A percentile compares a stretch with the other conserved stretches of the same genome.
phyloP scores from a whole-genome alignment of 2,797 vertebrate species.

The Todus mexicanus region DNA sequence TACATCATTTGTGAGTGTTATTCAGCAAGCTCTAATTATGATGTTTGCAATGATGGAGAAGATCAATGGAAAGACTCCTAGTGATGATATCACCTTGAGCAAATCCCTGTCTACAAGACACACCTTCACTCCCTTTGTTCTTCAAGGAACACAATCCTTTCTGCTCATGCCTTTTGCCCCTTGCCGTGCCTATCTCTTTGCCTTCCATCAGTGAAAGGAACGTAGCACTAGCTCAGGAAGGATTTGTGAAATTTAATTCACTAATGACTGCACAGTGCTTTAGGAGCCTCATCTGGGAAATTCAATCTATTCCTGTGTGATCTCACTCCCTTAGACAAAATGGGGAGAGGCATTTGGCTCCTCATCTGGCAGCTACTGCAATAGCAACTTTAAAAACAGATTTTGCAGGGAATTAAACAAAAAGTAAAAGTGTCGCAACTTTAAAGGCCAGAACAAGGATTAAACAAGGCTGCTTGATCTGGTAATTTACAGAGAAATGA shows the following conservation, averaged over 20 bases:
- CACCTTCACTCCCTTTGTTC: background rate
- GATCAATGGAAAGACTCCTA: background rate
- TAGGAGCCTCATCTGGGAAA: background rate
- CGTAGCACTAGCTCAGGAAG: background rate
- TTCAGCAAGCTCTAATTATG: background rate
- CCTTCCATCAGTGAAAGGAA: background rate
- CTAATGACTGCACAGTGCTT: background rate
- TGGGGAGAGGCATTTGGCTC: background rate
- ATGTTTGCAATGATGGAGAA: background rate
- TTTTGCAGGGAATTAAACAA: background rate
- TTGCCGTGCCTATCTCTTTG: background rate
- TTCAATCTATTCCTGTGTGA: background rate
- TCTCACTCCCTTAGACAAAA: background rate
- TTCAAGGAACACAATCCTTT: background rate
- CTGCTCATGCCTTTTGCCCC: background rate
- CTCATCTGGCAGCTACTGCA: background rate
- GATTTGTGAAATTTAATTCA: background rate
- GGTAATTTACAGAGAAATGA: background rate
- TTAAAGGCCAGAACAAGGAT: background rate
- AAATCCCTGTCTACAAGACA: background rate
- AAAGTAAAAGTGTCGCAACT: background rate
- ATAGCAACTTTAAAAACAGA: conserved; percentile 5
- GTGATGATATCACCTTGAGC: background rate
- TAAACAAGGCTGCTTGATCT: conserved; percentile 5
- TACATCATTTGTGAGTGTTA: background rate